Conservation (phyloP, 2,797 vertebrate genomes). For the Scomberomorus guttatus region DNA sequence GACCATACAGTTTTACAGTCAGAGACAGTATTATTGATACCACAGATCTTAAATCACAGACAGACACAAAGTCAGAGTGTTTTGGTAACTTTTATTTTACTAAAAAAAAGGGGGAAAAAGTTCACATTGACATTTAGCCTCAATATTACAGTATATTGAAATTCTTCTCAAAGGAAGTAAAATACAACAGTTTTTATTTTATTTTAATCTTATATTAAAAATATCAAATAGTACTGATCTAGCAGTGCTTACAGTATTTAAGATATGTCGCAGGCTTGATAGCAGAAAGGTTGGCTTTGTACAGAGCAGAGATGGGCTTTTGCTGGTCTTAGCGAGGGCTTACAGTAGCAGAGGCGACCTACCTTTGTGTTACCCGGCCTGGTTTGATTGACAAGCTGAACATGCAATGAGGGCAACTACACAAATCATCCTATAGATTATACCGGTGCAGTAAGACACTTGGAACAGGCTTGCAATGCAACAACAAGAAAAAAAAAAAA, state of each 20-base stretch:
- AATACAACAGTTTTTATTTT: constrained; percentile 85
- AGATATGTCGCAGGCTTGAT: constrained; percentile 83
- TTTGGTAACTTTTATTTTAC: constrained; percentile 87
- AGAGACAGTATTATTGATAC: neutral
- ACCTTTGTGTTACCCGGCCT: constrained; percentile 78
- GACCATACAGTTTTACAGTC: neutral
- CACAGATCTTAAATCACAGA: neutral
- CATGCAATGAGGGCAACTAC: constrained; percentile 86
- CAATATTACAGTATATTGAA: constrained; percentile 86
- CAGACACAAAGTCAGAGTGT: constrained; percentile 60
- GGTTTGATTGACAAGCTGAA: constrained; percentile 83
- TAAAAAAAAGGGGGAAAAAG: constrained; percentile 75
- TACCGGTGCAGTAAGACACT: constrained; percentile 79
- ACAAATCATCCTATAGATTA: constrained; percentile 81
- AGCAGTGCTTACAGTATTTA: constrained; percentile 85
- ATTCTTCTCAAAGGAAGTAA: constrained; percentile 86
- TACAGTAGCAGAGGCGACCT: constrained; percentile 52
- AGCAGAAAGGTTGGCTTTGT: constrained; percentile 81
- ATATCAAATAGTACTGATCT: constrained; percentile 88
- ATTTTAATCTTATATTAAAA: constrained; percentile 88
- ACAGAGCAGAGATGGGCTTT: constrained; percentile 60
- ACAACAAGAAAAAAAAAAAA: constrained; percentile 67
- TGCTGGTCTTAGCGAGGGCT: constrained; percentile 51
- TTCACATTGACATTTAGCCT: constrained; percentile 88
- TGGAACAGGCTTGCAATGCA: constrained; percentile 82